phyloP scores from a whole-genome alignment of 2,113 vertebrate genomes.

The Quiscalus mexicanus region DNA sequence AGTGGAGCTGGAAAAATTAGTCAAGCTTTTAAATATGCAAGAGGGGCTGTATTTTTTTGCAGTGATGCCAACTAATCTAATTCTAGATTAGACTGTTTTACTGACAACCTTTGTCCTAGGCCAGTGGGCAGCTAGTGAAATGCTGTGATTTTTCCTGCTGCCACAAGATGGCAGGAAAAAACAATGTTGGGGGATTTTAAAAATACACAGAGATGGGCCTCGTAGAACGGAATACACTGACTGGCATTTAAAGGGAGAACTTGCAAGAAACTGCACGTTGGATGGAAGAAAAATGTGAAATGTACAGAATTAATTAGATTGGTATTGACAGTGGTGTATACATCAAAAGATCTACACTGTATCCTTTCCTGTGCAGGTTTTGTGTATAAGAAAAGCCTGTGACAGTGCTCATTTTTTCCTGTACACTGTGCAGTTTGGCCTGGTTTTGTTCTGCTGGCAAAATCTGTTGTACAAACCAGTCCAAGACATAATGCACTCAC shows the following conservation, averaged over 20 bases:
- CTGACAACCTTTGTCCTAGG: background rate
- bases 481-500: background rate
- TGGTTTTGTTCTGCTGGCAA: background rate
- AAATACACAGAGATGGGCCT: background rate
- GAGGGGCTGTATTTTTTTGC: background rate
- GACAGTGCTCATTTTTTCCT: background rate
- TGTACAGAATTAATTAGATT: background rate
- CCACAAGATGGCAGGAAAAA: slow-evolving; percentile 67
- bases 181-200: background rate
- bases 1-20: background rate
- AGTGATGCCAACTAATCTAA: background rate
- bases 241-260: background rate
- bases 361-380: background rate
- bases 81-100: background rate
- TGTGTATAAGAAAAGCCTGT: background rate
- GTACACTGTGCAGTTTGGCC: background rate
- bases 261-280: background rate
- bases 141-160: background rate
- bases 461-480: background rate
- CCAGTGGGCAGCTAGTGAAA: background rate
- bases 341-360: background rate
- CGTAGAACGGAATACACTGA: accelerated
- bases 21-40: background rate
- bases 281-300: background rate
- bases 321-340: background rate